Percentiles rank a stretch among this genome's conserved stretches.
phyloP scores from a whole-genome alignment of 2,797 vertebrate species.

The Crocodylus rhombifer region DNA sequence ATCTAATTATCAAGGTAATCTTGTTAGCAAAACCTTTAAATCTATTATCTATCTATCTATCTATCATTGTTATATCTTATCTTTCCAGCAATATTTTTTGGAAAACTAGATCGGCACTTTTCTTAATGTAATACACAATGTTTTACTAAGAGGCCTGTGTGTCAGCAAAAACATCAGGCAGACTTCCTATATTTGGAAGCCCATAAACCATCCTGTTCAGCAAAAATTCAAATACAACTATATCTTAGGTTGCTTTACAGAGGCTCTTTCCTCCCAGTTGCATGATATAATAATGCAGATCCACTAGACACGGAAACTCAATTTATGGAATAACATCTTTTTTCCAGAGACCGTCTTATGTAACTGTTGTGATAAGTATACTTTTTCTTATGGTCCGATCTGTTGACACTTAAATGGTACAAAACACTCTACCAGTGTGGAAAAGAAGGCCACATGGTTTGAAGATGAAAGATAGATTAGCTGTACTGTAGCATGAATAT shows the following conservation, averaged over 20 bases:
- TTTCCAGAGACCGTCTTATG: background rate
- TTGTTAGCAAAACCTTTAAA: background rate
- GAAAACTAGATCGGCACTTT: background rate
- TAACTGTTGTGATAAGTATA: background rate
- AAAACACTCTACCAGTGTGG: background rate
- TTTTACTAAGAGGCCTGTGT: background rate
- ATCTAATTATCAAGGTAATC: background rate
- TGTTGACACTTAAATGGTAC: background rate
- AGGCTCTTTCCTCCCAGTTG: background rate
- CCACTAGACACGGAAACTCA: background rate
- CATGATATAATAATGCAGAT: rapidly evolving
- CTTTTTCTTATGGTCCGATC: background rate
- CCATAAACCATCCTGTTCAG: background rate
- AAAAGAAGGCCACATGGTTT: background rate
- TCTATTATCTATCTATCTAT: background rate
- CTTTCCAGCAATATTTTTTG: constrained; percentile 2
- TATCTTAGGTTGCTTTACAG: background rate
- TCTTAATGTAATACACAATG: background rate
- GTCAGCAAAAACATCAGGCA: background rate
- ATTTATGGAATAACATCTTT: background rate
- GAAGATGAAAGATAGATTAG: background rate
- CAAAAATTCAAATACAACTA: background rate
- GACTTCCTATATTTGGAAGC: background rate
- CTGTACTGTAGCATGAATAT: background rate
- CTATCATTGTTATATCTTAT: background rate